Base-by-base conservation (phyloP, 1,140 invertebrate genomes). In the Liolophura sinensis region DNA sequence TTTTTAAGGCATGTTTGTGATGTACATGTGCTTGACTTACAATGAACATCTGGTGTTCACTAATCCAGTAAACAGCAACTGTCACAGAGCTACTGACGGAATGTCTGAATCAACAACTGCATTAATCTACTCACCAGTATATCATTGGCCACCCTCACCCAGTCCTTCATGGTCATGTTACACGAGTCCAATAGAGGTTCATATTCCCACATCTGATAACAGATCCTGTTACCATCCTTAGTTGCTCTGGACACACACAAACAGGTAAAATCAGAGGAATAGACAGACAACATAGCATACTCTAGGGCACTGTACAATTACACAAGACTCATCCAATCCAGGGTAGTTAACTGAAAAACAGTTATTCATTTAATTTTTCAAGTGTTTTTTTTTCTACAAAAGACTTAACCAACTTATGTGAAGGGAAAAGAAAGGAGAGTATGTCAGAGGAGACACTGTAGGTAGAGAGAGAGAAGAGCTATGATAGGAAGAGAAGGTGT, bases 141-240 rank as follows among this genome's bases (percentile, higher is more conserved):
- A 83, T 97, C 93, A 69, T 88, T 88, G 1, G 95, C 95, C 63
- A 99, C 96, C 64, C 87, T 86, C 47, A 92, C 91, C 94, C 95
- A 98, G 71, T 97, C 93, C 57, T 91, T 88, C 85, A 93, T 92
- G 0, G 91, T 91, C 92, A 98, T 96, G 81, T 97, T 95, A 58
- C 93, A 93, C 0, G 95, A 97, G 81, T 99, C 96, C 61, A 96
- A 85, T 0, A 98, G 85, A 0, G 91, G 92, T 18, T 92, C 88
- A 81, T 97, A 98, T 83, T 99, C 96, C 52, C 89, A 85, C 47
- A 98, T 89, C 68, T 88, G 89, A 77, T 96, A 97, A 52, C 92
- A 82, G 40, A 96, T 88, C 51, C 91, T 83, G 52, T 78, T 85
- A 27, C 87, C 81, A 24, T 86, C 85, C 56, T 56, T 82, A 77